Evolutionary conservation across 2,888 invertebrate species (phyloP), one percentile per base, ranked within the genome.

Genomic region (Caenorhabditis drosophilae): DNA sequence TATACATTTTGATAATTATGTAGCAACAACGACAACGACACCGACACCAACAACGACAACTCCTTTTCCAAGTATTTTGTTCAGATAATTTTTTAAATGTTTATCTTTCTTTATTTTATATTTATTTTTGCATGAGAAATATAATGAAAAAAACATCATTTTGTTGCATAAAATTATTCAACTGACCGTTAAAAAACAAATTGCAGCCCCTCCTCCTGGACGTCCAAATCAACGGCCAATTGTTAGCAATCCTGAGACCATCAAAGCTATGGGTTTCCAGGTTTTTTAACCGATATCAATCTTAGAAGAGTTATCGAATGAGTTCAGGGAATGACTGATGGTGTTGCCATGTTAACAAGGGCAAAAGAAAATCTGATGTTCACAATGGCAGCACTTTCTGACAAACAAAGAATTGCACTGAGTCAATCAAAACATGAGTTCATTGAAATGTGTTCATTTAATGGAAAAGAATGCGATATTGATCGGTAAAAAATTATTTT

Each of bases 291-390:
- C 31, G 7, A 31, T 12, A 16, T 41, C 22, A 26, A 16, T 9
- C 31, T 46, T 6, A 4, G 11, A 15, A 11, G 23, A 6, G 6
- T 46, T 16, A 16, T n/a, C 4, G 26, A 34, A 6, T 2, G 9
- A 35, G 4, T 59, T 27, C 47, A 76, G 74, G 76, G 76, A 41
- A 76, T 76, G 76, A 76, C 76, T 22, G 76, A 76, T 53, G 71
- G 70, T 15, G 76, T 76, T 22, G 76, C 76, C 1, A 76, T 76
- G 75, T 51, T 73, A 15, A 75, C 76, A 2, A 55, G 68, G 34
- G 76, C 76, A 0, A 76, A 76, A 51, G 76, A 77, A 49, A 77
- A 77, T 61, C 56, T 77, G 25, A 75, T 77, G 73, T 77, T 75
- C 61, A 75, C 77, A 2, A 74, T 75, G 72, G 73, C 77, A 1